phyloP scores from a whole-genome alignment of 2,113 vertebrate species.

The Lamprotornis superbus region DNA sequence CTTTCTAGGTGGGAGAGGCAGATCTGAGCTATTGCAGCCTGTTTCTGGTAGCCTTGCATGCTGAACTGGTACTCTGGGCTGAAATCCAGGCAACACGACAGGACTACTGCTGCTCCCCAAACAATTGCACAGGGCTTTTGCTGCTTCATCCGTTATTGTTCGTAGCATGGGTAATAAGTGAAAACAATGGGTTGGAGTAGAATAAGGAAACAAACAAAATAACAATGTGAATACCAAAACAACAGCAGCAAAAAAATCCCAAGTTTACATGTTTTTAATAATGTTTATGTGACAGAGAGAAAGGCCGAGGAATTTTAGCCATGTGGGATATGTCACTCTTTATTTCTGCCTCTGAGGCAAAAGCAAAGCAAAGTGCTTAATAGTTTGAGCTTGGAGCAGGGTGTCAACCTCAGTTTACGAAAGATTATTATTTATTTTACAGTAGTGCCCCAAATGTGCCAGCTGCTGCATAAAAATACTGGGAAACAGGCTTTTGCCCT shows the following conservation, averaged over 20 bases:
- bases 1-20: background rate
- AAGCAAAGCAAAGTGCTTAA: constrained; percentile 23
- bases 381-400: constrained; percentile 19
- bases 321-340: constrained; percentile 52
- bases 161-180: constrained; percentile 50
- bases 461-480: constrained; percentile 29
- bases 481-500: background rate
- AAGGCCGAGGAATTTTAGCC: constrained; percentile 57
- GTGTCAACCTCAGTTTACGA: constrained; percentile 40
- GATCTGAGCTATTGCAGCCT: background rate
- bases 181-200: constrained; percentile 61
- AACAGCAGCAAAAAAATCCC: constrained; percentile 2
- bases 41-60: background rate
- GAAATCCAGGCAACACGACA: background rate
- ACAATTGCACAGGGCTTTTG: constrained; percentile 59
- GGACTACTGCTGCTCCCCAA: constrained; percentile 51
- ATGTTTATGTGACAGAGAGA: constrained; percentile 51
- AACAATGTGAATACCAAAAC: constrained; percentile 47
- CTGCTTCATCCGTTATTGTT: constrained; percentile 60
- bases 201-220: constrained; percentile 60
- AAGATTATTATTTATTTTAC: constrained; percentile 49
- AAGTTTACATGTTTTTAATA: constrained; percentile 59
- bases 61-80: background rate
- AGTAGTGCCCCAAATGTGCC: constrained; percentile 38
- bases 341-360: constrained; percentile 59